Evolutionary conservation across 2,113 vertebrate genomes (phyloP).

Genomic region (Cynopterus brachyotis): DNA sequence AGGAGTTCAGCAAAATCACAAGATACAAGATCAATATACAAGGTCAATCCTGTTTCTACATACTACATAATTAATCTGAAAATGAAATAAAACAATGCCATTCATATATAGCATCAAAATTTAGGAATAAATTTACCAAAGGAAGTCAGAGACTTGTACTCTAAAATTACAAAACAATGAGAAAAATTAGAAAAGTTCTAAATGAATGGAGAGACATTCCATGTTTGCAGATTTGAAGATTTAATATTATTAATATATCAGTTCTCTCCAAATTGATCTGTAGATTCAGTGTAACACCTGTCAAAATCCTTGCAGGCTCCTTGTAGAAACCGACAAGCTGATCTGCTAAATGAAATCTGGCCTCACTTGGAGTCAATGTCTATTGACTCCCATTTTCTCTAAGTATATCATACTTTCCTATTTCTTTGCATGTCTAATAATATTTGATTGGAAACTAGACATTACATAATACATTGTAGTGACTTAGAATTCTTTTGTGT

Average conservation of each 20-base stretch:
- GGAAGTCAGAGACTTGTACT: background rate
- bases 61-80: background rate
- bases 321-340: background rate
- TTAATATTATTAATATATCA: background rate
- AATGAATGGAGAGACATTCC: background rate
- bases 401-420: background rate
- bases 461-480: background rate
- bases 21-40: background rate
- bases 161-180: background rate
- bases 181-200: background rate
- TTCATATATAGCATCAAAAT: background rate
- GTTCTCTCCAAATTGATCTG: background rate
- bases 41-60: background rate
- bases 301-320: background rate
- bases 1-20: background rate
- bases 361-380: background rate
- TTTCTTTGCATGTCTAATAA: conserved; percentile 11
- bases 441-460: conserved; percentile 14
- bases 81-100: background rate
- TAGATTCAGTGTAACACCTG: background rate
- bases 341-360: background rate
- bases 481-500: background rate
- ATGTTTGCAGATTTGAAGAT: background rate
- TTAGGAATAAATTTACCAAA: background rate
- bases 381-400: background rate